Percentiles rank a stretch among this genome's conserved stretches.
Evolutionary conservation across 2,797 vertebrate genomes (phyloP).

Genomic region (Steatocranus sp.): DNA sequence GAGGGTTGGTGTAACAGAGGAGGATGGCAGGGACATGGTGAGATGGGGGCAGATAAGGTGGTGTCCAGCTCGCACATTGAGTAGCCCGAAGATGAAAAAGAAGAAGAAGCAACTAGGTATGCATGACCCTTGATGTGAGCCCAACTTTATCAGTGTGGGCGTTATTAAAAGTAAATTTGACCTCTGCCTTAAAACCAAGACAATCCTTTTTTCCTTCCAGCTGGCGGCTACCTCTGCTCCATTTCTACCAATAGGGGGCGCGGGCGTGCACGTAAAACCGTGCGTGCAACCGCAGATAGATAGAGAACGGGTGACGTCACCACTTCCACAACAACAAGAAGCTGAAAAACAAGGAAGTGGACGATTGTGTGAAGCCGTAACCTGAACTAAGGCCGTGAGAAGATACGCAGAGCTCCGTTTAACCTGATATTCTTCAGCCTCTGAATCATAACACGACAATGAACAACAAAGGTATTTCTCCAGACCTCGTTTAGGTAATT

Average conservation of each 20-base stretch:
- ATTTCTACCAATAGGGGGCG: constrained; percentile 31
- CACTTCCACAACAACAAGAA: constrained; percentile 75
- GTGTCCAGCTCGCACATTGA: neutral
- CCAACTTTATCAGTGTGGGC: neutral
- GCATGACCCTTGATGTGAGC: neutral
- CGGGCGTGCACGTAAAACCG: constrained; percentile 13
- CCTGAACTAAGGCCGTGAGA: constrained; percentile 63
- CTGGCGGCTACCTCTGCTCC: neutral
- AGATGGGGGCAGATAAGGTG: neutral
- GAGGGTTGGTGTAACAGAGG: neutral
- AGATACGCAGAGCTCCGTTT: constrained; percentile 48
- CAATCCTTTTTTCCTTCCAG: neutral
- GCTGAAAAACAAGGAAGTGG: constrained; percentile 82
- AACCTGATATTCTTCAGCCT: constrained; percentile 16
- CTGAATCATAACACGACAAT: constrained; percentile 59
- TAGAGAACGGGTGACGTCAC: constrained; percentile 66
- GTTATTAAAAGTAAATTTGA: neutral
- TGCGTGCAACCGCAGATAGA: constrained; percentile 27
- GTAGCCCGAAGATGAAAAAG: neutral
- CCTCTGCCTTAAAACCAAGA: neutral
- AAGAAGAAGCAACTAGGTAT: neutral
- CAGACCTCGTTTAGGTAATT: neutral
- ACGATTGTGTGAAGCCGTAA: constrained; percentile 65
- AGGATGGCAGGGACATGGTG: neutral
- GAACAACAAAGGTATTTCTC: constrained; percentile 81